These are phyloP conservation scores for Erpetoichthys calabaricus DNA, from an alignment of 2,797 vertebrate genomes.

Conservation along the genomic window DNA sequence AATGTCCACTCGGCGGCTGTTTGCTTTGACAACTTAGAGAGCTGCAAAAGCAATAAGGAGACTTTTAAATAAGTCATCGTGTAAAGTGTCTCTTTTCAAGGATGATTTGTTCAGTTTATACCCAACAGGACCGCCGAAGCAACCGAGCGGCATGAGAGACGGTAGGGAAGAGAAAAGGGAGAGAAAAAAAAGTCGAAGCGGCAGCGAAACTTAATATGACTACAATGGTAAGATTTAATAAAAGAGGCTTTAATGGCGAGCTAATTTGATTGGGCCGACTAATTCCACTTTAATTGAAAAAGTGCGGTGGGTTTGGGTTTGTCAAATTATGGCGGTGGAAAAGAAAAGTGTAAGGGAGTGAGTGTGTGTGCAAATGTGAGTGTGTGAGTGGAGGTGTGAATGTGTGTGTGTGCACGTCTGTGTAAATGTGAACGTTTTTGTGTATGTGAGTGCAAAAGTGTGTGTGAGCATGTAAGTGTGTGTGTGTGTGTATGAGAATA, in stretches of 20 bases:
- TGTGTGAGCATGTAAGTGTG: neutral
- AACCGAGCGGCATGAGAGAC: too few species aligned
- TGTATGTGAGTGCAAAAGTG: too few species aligned
- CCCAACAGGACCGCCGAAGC: neutral
- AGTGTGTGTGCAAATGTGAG: too few species aligned
- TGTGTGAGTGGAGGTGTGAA: neutral
- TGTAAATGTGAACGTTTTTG: neutral
- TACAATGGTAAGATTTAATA: constrained; percentile 61
- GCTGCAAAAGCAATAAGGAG: constrained; percentile 20
- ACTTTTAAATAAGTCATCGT: constrained; percentile 6
- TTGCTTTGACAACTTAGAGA: neutral
- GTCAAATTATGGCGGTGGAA: constrained; percentile 39
- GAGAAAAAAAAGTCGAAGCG: constrained; percentile 31
- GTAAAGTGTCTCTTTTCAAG: constrained; percentile 4
- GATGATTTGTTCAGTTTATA: neutral
- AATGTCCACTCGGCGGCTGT: constrained; percentile 11
- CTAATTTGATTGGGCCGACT: constrained; percentile 65
- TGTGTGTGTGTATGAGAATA: neutral
- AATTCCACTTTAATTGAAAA: constrained; percentile 73
- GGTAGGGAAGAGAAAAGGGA: too few species aligned
- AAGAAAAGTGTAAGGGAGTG: constrained; percentile 6
- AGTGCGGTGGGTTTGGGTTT: constrained; percentile 46
- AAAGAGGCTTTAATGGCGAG: constrained; percentile 62
- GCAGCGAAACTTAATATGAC: constrained; percentile 58
- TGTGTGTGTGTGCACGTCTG: neutral